Evolutionary conservation across 1,140 invertebrate genomes (phyloP).

Genomic region (Aphidius ervi): DNA sequence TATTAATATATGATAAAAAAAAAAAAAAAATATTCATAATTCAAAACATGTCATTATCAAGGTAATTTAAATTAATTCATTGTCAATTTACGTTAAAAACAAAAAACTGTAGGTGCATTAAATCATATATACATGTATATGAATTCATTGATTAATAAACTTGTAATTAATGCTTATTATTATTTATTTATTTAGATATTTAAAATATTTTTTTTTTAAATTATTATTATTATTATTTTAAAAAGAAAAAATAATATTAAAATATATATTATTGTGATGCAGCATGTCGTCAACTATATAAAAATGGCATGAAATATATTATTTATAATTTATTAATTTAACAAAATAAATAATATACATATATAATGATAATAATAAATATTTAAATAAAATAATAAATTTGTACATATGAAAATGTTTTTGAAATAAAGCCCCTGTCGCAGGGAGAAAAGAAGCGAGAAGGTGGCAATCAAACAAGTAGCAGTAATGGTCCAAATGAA

Average conservation of each 20-base stretch:
- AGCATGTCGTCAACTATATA: too few relatives aligned
- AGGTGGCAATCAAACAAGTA: conserved; percentile 42
- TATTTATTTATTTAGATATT: too few relatives aligned
- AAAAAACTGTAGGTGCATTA: too few relatives aligned
- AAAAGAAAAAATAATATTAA: too few relatives aligned
- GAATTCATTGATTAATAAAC: too few relatives aligned
- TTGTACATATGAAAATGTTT: conserved; percentile 32
- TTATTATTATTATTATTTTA: too few relatives aligned
- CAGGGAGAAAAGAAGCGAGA: conserved; percentile 80
- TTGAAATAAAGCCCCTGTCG: conserved; percentile 48
- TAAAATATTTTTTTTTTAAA: too few relatives aligned
- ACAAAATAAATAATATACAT: conserved; percentile 17
- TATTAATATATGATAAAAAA: conserved; percentile 20
- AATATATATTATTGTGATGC: neutral
- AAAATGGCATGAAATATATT: neutral
- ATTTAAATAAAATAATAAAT: conserved; percentile 22
- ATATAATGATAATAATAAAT: neutral
- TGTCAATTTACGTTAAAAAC: too few relatives aligned
- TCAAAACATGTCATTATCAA: neutral
- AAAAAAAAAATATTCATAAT: conserved; percentile 1
- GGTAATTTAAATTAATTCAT: too few relatives aligned
- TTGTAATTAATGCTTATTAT: too few relatives aligned
- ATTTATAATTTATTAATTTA: neutral
- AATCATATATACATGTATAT: too few relatives aligned
- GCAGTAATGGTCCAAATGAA: conserved; percentile 62